Conservation (phyloP, 2,888 invertebrate genomes). For the Resseliella maxima region DNA sequence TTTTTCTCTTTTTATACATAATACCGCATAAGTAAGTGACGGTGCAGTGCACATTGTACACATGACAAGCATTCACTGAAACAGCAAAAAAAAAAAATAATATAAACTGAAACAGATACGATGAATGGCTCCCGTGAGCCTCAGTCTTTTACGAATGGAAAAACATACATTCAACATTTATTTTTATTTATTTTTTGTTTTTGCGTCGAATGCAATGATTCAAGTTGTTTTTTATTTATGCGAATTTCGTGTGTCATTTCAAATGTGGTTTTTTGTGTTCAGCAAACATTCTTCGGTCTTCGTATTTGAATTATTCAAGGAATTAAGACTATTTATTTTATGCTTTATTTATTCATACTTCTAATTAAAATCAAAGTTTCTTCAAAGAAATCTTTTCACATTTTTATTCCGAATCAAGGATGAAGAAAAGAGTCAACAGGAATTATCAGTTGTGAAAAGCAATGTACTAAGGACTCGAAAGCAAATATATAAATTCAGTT, state of each 20-base stretch:
- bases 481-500: constrained; percentile 6
- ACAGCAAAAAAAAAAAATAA: background rate
- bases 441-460: background rate
- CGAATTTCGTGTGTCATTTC: background rate
- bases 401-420: constrained; percentile 34
- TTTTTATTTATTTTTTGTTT: constrained; percentile 33
- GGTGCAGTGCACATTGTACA: background rate
- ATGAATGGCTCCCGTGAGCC: constrained; percentile 50
- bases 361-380: constrained; percentile 5
- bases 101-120: constrained; percentile 6
- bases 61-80: background rate
- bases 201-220: background rate
- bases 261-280: background rate
- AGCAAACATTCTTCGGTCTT: background rate
- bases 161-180: constrained; percentile 23
- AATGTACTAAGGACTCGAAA: constrained; percentile 1
- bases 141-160: background rate
- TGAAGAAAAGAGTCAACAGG: background rate
- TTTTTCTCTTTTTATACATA: background rate
- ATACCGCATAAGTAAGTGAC: background rate
- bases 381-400: background rate
- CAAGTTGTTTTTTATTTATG: constrained; percentile 1
- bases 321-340: background rate
- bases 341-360: background rate
- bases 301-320: background rate